Evolutionary conservation across 2,113 vertebrate genomes (phyloP).

Genomic region (Larimichthys crocea): DNA sequence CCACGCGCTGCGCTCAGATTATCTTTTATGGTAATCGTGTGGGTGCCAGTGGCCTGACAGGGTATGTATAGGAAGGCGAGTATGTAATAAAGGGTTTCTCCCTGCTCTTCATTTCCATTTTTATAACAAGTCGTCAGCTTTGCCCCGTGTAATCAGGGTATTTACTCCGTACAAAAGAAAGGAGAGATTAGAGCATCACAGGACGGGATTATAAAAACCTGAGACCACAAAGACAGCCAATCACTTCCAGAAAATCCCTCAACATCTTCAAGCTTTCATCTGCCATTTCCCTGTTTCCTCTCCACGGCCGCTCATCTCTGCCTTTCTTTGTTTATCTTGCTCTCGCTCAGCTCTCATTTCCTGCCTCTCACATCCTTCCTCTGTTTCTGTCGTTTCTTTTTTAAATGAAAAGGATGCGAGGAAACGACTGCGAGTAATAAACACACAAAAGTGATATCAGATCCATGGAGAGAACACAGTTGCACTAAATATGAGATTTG

Average conservation of each 20-base stretch:
- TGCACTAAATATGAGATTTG: not conserved
- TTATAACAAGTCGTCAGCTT: constrained; percentile 75
- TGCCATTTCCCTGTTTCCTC: constrained; percentile 70
- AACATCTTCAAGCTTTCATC: constrained; percentile 72
- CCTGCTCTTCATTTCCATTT: constrained; percentile 76
- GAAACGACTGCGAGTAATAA: constrained; percentile 1
- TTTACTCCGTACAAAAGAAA: constrained; percentile 75
- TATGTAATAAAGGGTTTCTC: constrained; percentile 70
- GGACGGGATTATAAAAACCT: constrained; percentile 77
- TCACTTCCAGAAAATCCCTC: constrained; percentile 75
- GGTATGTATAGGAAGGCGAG: constrained; percentile 47
- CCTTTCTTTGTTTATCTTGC: constrained; percentile 34
- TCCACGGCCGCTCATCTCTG: constrained; percentile 40
- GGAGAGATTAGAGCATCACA: constrained; percentile 79
- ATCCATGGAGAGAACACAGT: not conserved
- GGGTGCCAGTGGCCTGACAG: constrained; percentile 55
- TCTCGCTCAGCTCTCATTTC: constrained; percentile 1
- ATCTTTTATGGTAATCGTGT: constrained; percentile 62
- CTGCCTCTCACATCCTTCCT: constrained; percentile 2
- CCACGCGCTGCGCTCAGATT: constrained; percentile 42
- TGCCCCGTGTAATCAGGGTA: constrained; percentile 76
- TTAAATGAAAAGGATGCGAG: not conserved
- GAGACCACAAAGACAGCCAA: constrained; percentile 76
- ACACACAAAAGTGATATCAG: constrained; percentile 7
- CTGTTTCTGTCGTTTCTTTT: not conserved